Base-by-base conservation (phyloP, 2,113 vertebrate genomes). In the Diadophis punctatus region DNA sequence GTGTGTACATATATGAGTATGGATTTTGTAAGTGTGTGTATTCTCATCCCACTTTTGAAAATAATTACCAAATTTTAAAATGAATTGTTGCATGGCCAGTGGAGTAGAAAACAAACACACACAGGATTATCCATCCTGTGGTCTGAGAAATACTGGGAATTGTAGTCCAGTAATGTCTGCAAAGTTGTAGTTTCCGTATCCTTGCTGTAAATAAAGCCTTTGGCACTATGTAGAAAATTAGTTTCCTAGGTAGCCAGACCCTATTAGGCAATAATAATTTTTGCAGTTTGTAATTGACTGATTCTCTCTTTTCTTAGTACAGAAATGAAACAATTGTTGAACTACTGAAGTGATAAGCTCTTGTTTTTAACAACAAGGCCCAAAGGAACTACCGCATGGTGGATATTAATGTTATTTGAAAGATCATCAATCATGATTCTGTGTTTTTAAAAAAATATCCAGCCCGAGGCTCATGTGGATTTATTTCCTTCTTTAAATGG, bases 401-500 rank as follows among this genome's bases (percentile, higher is more conserved):
- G 58, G 60, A 27, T 92, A 39, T 86, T 91, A 63, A 48, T 43
- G 86, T 90, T 88, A 22, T 56, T 94, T 92, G 88, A 43, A 90
- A 58, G 0, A 0, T 87, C 94, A 80, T 84, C n/a, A 86, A 49
- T 92, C 86, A 92, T 91, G 91, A 4, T 39, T 8, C 12, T 93
- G 9, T 60, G 86, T 49, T 27, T 93, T 90, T 91, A 22, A 68
- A n/a, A n/a, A 51, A 85, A 87, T 34, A 39, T 16, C 34, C 52
- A 60, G 46, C 27, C 30, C 80, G n/a, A 91, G 22, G 14, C 34
- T 30, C 91, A 52, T 91, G 14, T 49, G 90, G 60, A 84, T 93
- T 94, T 95, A 9, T 91, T 94, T 94, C 11, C 48, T 84, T 4
- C 63, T 92, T 88, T 34, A 0, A 0, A 89, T 87, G 93, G 95